Evolutionary conservation across 2,888 invertebrate genomes (phyloP).

Genomic region (Eurytoma adleriae): DNA sequence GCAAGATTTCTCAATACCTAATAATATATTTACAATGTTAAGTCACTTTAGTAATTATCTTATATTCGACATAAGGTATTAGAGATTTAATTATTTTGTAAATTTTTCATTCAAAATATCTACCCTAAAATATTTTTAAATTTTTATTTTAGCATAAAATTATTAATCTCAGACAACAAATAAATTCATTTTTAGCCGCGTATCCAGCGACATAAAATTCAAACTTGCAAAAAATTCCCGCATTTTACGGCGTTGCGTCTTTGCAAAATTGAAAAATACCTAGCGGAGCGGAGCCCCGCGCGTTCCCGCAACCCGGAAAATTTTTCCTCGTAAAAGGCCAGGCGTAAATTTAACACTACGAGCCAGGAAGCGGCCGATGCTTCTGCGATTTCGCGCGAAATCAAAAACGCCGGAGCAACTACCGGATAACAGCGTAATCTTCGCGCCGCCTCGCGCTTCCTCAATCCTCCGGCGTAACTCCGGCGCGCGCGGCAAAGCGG

Average conservation of each 20-base stretch:
- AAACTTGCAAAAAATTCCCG: not conserved
- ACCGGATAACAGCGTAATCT: constrained; percentile 24
- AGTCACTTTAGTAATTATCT: too few relatives aligned
- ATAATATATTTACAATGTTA: too few relatives aligned
- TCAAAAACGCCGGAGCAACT: not conserved
- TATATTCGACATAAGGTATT: too few relatives aligned
- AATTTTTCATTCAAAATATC: too few relatives aligned
- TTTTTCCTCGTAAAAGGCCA: not conserved
- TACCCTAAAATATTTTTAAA: too few relatives aligned
- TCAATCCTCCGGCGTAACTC: not conserved
- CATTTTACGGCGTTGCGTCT: not conserved
- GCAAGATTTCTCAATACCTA: too few relatives aligned
- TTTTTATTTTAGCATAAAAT: too few relatives aligned
- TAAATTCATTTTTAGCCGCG: too few relatives aligned
- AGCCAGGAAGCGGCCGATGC: constrained; percentile 12
- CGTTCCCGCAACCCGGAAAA: not conserved
- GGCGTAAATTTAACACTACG: not conserved
- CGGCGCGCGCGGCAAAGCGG: not conserved
- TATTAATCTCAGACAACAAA: too few relatives aligned
- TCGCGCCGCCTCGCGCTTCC: not conserved
- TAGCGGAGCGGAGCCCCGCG: not conserved
- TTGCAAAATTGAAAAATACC: not conserved
- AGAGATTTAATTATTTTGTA: too few relatives aligned
- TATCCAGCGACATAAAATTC: not conserved
- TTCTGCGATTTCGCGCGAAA: not conserved